Percentiles rank a stretch among this genome's conserved stretches.
Evolutionary conservation across 2,888 invertebrate species (phyloP).

Genomic region (Troilus luridus): DNA sequence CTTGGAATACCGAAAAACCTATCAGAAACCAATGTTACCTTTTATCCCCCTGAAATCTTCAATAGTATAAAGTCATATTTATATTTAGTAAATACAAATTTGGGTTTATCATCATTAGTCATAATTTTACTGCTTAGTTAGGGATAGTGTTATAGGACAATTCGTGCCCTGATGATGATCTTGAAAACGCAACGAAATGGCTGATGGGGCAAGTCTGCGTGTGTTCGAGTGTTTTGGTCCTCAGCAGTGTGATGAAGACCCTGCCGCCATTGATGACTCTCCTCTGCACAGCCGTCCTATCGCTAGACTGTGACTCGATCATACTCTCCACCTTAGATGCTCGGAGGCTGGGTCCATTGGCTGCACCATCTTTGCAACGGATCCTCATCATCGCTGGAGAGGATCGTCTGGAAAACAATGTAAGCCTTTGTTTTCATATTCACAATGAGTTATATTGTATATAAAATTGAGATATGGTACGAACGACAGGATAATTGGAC

Average conservation of each 20-base stretch:
- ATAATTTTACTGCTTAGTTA: no score
- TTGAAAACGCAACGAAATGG: not conserved
- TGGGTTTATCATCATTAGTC: no score
- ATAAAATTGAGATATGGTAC: no score
- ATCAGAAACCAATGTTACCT: no score
- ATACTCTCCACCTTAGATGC: not conserved
- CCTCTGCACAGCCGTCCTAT: not conserved
- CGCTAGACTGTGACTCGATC: not conserved
- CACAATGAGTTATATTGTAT: not conserved
- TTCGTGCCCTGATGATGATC: not conserved
- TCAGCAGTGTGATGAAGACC: not conserved
- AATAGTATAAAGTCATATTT: no score
- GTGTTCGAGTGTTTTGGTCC: not conserved
- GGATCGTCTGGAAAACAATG: not conserved
- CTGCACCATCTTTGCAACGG: not conserved
- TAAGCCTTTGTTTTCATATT: not conserved
- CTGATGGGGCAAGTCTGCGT: conserved; percentile 13
- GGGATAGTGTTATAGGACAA: not conserved
- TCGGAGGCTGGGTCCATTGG: not conserved
- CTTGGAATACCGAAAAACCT: no score
- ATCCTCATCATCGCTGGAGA: not conserved
- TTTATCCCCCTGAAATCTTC: no score
- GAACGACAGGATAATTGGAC: no score
- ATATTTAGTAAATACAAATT: no score
- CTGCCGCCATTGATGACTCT: not conserved